Percentiles rank a stretch among this genome's conserved stretches.
Conservation (phyloP, 2,797 vertebrate genomes). For the Galago senegalensis region DNA sequence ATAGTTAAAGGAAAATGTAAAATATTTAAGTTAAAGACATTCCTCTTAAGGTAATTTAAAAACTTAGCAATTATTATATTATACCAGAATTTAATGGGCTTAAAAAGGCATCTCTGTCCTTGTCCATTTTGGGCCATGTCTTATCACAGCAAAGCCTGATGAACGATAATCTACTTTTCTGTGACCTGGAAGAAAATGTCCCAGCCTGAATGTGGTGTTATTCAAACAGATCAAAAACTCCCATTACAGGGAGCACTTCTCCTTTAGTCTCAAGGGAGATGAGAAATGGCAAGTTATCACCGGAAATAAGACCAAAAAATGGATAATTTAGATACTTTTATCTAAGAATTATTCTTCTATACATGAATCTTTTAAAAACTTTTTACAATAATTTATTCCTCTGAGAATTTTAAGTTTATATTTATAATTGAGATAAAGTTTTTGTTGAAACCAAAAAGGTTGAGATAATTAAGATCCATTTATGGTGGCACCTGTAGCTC, state of each 20-base stretch:
- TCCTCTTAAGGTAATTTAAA: background rate
- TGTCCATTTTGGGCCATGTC: too few relatives aligned
- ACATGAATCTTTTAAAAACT: background rate
- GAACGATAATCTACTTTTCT: background rate
- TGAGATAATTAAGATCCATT: background rate
- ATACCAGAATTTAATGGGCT: background rate
- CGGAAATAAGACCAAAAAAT: background rate
- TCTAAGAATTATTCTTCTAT: background rate
- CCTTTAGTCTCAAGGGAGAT: rapidly evolving
- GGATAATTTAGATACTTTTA: background rate
- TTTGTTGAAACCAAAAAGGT: background rate
- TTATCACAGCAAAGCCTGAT: background rate
- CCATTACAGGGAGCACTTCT: rapidly evolving
- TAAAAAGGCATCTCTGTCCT: rapidly evolving
- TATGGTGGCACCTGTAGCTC: too few relatives aligned
- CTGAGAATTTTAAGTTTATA: background rate
- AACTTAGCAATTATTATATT: background rate
- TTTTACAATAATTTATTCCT: background rate
- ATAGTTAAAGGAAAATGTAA: background rate
- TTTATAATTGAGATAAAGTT: background rate
- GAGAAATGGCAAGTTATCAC: background rate
- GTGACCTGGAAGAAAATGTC: background rate
- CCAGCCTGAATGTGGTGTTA: background rate
- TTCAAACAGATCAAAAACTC: background rate
- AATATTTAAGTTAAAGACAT: background rate